Evolutionary conservation across 1,140 invertebrate genomes (phyloP).

Genomic region (Cherax quadricarinatus): DNA sequence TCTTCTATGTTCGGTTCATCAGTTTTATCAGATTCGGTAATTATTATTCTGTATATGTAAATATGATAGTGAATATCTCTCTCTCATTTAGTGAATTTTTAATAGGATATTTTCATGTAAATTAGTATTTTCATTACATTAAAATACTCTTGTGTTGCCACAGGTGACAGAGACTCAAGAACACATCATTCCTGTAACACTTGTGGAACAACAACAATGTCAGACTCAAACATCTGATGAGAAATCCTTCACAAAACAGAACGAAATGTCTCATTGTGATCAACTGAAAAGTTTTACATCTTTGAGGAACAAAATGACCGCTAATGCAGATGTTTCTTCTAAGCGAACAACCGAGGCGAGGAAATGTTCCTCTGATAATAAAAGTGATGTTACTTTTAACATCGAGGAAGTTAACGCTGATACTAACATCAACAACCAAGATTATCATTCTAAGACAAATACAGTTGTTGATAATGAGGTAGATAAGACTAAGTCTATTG

Average conservation of each 20-base stretch:
- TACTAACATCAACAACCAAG: background rate
- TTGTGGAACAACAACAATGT: background rate
- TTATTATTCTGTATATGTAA: background rate
- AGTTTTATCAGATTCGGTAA: background rate
- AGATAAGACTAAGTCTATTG: background rate
- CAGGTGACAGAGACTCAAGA: background rate
- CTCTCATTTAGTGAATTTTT: too few species aligned
- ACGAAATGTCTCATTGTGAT: background rate
- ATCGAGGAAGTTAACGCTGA: background rate
- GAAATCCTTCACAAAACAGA: background rate
- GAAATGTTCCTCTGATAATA: background rate
- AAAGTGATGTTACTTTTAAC: background rate
- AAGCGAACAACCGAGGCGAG: background rate
- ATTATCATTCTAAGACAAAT: background rate
- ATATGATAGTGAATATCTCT: background rate
- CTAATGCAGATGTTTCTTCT: background rate
- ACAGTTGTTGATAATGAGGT: background rate
- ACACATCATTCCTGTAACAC: slow-evolving; percentile 23
- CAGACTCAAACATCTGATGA: background rate
- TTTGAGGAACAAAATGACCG: background rate
- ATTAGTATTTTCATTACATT: background rate
- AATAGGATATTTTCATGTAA: background rate
- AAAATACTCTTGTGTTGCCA: background rate
- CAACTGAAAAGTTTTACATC: background rate
- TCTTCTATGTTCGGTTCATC: background rate